A percentile compares a stretch with the other conserved stretches of the same genome.
Conservation (phyloP, 2,797 vertebrate species). For the Lagodon rhomboides region DNA sequence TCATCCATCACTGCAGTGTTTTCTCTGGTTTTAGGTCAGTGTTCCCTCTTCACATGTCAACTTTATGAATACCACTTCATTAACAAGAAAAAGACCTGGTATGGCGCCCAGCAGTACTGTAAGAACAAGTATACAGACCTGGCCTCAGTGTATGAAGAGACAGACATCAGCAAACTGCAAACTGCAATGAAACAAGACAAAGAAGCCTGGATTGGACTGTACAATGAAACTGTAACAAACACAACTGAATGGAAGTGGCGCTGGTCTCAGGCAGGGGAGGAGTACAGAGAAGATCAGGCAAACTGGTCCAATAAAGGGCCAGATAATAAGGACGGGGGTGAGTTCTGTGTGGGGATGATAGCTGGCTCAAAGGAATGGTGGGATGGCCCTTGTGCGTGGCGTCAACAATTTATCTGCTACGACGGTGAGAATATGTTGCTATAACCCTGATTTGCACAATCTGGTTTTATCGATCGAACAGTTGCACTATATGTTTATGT, state of each 20-base stretch:
- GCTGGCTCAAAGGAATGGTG: fast-evolving
- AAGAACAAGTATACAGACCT: no score
- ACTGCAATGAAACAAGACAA: fast-evolving
- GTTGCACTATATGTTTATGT: no score
- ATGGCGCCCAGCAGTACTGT: no score
- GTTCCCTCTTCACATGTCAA: no score
- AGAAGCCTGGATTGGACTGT: slow-evolving; percentile 63
- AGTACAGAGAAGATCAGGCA: fast-evolving
- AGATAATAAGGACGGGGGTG: fast-evolving
- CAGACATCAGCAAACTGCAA: background rate
- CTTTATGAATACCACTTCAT: no score
- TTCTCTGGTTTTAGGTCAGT: no score
- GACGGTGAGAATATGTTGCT: background rate
- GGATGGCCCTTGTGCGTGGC: fast-evolving
- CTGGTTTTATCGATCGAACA: no score
- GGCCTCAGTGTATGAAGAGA: no score
- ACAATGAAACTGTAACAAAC: fast-evolving
- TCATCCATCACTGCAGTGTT: no score
- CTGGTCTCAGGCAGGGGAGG: slow-evolving; percentile 49
- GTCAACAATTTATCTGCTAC: background rate
- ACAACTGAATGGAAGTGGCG: slow-evolving; percentile 1
- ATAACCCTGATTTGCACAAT: no score
- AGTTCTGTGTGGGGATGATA: background rate
- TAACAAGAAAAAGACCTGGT: no score
- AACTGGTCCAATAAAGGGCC: fast-evolving